A percentile compares a stretch with the other conserved stretches of the same genome.
Conservation (phyloP, 2,888 invertebrate genomes). For the Limulus polyphemus region DNA sequence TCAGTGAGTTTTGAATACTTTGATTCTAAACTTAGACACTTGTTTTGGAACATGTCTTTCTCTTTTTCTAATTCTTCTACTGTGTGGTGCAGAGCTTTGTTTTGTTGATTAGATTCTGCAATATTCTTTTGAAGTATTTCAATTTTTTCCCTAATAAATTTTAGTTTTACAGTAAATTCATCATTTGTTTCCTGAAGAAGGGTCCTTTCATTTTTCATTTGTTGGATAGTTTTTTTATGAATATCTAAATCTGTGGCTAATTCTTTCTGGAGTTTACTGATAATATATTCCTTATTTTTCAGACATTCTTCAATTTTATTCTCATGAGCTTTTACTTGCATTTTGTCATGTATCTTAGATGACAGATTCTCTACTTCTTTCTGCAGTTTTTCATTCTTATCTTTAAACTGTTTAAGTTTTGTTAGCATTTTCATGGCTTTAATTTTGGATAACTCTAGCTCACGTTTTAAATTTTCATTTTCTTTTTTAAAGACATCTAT, state of each 20-base stretch:
- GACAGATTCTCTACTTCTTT: constrained; percentile 23
- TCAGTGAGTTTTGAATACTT: too few species aligned
- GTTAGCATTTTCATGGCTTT: constrained; percentile 66
- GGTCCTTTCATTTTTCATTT: too few species aligned
- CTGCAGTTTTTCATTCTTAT: constrained; percentile 36
- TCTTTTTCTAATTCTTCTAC: neutral
- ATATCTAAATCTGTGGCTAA: constrained; percentile 4
- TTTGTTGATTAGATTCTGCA: neutral
- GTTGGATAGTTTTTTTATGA: neutral
- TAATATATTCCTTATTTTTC: constrained; percentile 1
- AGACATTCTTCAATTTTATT: constrained; percentile 3
- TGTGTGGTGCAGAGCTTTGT: neutral
- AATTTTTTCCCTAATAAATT: neutral
- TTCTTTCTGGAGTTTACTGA: constrained; percentile 5
- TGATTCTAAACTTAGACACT: too few species aligned
- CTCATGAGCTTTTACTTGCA: constrained; percentile 6
- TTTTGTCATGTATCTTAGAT: constrained; percentile 2
- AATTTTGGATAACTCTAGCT: constrained; percentile 51
- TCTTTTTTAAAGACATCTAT: constrained; percentile 66
- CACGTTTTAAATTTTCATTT: constrained; percentile 41
- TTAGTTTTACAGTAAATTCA: too few species aligned
- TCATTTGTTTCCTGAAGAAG: too few species aligned
- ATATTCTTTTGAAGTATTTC: constrained; percentile 51
- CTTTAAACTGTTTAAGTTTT: constrained; percentile 70
- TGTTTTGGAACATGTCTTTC: too few species aligned